Base-by-base conservation (phyloP, 2,113 vertebrate species). In the Gavia stellata region DNA sequence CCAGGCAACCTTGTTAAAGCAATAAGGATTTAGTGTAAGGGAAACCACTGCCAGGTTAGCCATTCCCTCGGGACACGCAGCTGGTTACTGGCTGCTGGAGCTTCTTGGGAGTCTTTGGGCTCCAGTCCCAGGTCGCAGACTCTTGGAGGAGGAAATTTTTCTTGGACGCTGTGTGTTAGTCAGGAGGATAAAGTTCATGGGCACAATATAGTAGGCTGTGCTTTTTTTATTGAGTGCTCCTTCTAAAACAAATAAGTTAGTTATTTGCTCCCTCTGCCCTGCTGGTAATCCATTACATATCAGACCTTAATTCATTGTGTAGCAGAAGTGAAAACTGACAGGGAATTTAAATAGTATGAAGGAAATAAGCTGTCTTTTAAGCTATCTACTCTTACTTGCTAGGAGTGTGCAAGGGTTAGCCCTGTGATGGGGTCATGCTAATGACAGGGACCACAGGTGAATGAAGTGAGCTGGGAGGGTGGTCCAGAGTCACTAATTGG, bases 31-130 rank as follows among this genome's bases (percentile, higher is more conserved):
- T 93, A 82, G 86, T 80, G 81, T 42, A 70, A 92, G 65, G 53
- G 80, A 92, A 95, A 50, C 75, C 50, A 40, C 90, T 94, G 92
- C 86, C 84, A 86, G 91, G 63, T 94, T 95, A 78, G 79, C 85
- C 42, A 34, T 89, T 94, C 94, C 91, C 87, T 81, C 6, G 3
- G 90, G 97, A 91, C 52, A 85, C 0, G 7, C 89, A 96, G 95
- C 91, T 97, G 82, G 91, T 92, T 91, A 89, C 47, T 4, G 52
- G 68, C 83, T 92, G 81, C 88, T 87, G 73, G 72, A 86, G 73
- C 85, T 97, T 97, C 94, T 96, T 93, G 95, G 94, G 97, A 97
- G 92, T 92, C 96, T 95, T 92, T 92, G 88, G 96, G 90, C 97
- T 96, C 40, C 31, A 31, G 55, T 91, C 92, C 82, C 72, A 77